Evolutionary conservation across 2,888 invertebrate genomes (phyloP).

Genomic region (Agrenia bidenticulata): DNA sequence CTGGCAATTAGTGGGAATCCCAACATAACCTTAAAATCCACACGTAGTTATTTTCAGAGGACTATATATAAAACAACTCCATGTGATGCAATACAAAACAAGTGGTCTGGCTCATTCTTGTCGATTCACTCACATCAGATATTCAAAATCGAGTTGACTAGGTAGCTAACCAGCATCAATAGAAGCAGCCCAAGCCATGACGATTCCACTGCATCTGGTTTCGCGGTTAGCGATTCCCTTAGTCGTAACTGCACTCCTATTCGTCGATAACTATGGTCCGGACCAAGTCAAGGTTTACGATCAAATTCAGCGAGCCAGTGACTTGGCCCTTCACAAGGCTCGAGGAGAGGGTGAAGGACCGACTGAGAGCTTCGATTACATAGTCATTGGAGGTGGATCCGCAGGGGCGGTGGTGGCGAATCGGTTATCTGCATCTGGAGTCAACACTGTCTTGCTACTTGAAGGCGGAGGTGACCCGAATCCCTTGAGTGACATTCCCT

Average conservation of each 20-base stretch:
- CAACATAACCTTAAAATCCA: no score
- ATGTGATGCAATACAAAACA: no score
- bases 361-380: conserved; percentile 23
- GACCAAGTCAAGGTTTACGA: conserved; percentile 30
- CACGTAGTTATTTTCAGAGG: no score
- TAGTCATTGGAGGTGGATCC: conserved; percentile 18
- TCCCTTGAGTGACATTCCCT: conserved; percentile 31
- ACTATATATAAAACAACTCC: no score
- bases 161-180: no score
- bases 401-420: conserved; percentile 10
- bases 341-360: conserved; percentile 29
- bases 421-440: background rate
- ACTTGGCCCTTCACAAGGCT: conserved; percentile 26
- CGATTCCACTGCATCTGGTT: conserved; percentile 26
- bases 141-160: no score
- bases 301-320: conserved; percentile 17
- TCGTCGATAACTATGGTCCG: conserved; percentile 17
- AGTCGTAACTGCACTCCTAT: conserved; percentile 21
- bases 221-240: conserved; percentile 35
- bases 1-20: no score
- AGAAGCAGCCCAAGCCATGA: conserved; percentile 23
- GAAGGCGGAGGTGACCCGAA: conserved; percentile 40
- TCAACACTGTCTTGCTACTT: conserved; percentile 18
- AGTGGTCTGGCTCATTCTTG: no score
- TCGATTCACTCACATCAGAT: no score